These are phyloP conservation scores for Bradypus variegatus DNA, from an alignment of 2,797 vertebrate species.

Conservation along the genomic window DNA sequence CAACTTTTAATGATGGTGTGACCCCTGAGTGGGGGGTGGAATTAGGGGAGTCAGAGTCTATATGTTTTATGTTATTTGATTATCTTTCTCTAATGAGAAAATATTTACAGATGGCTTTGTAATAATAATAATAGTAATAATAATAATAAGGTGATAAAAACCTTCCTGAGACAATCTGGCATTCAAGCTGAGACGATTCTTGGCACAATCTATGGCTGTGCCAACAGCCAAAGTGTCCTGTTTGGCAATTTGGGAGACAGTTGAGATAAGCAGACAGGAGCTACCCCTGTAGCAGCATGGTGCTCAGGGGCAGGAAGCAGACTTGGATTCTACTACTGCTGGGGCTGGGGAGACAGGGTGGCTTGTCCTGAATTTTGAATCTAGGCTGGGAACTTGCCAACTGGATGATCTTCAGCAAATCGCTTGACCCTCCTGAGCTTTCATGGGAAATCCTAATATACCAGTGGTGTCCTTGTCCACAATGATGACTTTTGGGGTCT, in stretches of 20 bases:
- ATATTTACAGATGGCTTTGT: background rate
- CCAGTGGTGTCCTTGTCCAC: accelerated
- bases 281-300: too few relatives aligned
- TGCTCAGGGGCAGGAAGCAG: too few relatives aligned
- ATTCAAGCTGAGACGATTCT: background rate
- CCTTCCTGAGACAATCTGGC: background rate
- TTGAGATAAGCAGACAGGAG: background rate
- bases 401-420: background rate
- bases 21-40: background rate
- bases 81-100: background rate
- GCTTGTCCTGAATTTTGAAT: background rate
- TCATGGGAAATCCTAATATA: accelerated
- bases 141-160: background rate
- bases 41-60: background rate
- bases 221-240: background rate
- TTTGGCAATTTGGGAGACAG: background rate
- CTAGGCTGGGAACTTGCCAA: background rate
- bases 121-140: background rate
- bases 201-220: accelerated
- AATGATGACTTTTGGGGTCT: background rate
- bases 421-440: accelerated
- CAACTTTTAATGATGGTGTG: background rate
- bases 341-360: accelerated
- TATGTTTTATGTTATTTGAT: background rate
- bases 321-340: too few relatives aligned